Base-by-base conservation (phyloP, 2,888 invertebrate genomes). In the Tachina fera region DNA sequence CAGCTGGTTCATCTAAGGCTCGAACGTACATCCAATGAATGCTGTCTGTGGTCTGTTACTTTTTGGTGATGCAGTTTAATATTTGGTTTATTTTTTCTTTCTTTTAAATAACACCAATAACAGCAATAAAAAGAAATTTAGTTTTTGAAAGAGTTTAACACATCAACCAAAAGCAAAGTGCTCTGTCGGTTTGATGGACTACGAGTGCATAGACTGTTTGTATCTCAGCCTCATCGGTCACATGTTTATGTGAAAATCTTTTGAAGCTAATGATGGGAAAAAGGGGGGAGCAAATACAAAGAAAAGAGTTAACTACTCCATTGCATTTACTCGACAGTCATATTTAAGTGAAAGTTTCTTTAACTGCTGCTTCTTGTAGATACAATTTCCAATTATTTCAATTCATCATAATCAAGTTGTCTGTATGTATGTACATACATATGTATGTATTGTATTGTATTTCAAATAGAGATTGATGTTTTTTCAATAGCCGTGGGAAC, bases 401-500 rank as follows among this genome's bases (percentile, higher is more conserved):
- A 49, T 45, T 51, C 31, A 78, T 67, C n/a, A 81, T 45, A 84
- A 77, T 74, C 49, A 53, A 68, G 31, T 22, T 14, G 56, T 51
- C 51, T 72, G n/a, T 67, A 22, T 16, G n/a, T n/a, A n/a, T n/a
- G n/a, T n/a, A 67, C 4, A 31, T 3, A 2, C 22, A 3, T 22
- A 22, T 4, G 1, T 6, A 31, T 31, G 31, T 31, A 31, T 31
- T 31, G 31, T 31, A 31, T 31, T 31, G 5, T 49, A 67, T 84
- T 72, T 31, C n/a, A 70, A 67, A 76, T 60, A 78, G 60, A 74
- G 82, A 85, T 82, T 87, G 77, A 85, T 87, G 79, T 58, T 74
- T 84, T 76, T 84, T 58, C 81, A 79, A 87, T 85, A 85, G 83
- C 68, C 87, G 87, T 87, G 87, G 83, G 87, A 87, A 87, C 61